Evolutionary conservation across 2,797 vertebrate genomes (phyloP), one percentile per base, ranked within the genome.

Genomic region (Chaenodraco wilsoni): DNA sequence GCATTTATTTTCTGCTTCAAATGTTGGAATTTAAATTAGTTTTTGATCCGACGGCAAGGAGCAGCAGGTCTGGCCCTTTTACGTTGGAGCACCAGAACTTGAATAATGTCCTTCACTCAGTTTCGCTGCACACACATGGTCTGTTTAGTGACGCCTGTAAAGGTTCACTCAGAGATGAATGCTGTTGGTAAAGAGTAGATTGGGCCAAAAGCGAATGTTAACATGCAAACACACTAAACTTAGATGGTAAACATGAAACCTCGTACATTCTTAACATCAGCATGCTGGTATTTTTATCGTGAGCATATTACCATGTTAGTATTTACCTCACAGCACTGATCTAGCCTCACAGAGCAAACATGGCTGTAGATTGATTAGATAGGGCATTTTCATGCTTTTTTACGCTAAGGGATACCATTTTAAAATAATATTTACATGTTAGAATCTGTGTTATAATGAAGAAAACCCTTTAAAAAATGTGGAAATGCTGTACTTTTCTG

Each of bases 81-180:
- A 9, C 33, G 6, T 37, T 37, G 33, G 33, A 37, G 33, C 33
- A 37, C 33, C 33, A 37, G 33, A 37, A 37, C 33, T 37, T 37
- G 33, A 27, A 27, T 19, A 41, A 27, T 8, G 15, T 31, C 40
- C 63, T 65, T 23, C 50, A 45, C 31, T 55, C 68, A 52, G 15
- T 23, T 46, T 52, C 31, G 9, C 13, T 48, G 9, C 69, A 65
- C 46, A 54, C 40, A 58, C 31, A 55, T 7, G 27, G 23, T 31
- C 56, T 63, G 71, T 62, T 78, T 63, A 61, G 59, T 58, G 19
- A 69, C 52, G 27, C 44, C 41, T 65, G 23, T 69, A 37, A 48
- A 58, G 56, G 43, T 65, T 72, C 46, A 69, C 12, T 62, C 62
- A 59, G 60, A 19, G 78, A 60, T 75, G 3, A n/a, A 67, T 58